Percentiles rank a stretch among this genome's conserved stretches.
Conservation (phyloP, 1,140 invertebrate species). For the Cyrtorhinus lividipennis region DNA sequence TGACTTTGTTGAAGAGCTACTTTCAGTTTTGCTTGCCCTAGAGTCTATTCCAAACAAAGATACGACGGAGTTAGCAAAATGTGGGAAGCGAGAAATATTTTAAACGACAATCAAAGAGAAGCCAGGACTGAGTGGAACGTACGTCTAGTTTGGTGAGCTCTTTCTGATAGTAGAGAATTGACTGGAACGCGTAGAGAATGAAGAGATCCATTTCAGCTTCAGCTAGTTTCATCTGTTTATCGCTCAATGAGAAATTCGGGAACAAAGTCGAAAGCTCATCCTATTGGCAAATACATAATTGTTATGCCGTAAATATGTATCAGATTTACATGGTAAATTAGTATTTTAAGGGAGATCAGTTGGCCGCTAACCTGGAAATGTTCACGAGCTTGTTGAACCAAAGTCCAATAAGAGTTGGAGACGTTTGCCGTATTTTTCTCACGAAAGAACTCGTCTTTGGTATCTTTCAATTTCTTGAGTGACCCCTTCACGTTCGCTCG, state of each 20-base stretch:
- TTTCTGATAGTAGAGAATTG: constrained; percentile 50
- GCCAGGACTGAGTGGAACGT: too few relatives aligned
- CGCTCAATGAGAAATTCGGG: constrained; percentile 47
- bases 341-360: not conserved
- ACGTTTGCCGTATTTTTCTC: constrained; percentile 40
- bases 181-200: constrained; percentile 46
- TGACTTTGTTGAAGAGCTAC: constrained; percentile 40
- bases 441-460: constrained; percentile 40
- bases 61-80: not conserved
- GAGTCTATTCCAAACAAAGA: constrained; percentile 37
- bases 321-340: too few relatives aligned
- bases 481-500: constrained; percentile 44
- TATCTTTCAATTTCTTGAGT: constrained; percentile 39
- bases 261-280: constrained; percentile 57
- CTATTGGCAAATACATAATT: constrained; percentile 26
- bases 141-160: constrained; percentile 47
- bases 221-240: constrained; percentile 44
- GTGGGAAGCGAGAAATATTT: too few relatives aligned
- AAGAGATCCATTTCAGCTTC: constrained; percentile 53
- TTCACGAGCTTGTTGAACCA: constrained; percentile 47
- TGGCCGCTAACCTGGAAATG: constrained; percentile 35
- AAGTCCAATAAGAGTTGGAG: constrained; percentile 54
- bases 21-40: constrained; percentile 43
- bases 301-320: too few relatives aligned
- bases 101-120: too few relatives aligned